phyloP scores from a whole-genome alignment of 2,113 vertebrate species.

The Hypanus sabinus region DNA sequence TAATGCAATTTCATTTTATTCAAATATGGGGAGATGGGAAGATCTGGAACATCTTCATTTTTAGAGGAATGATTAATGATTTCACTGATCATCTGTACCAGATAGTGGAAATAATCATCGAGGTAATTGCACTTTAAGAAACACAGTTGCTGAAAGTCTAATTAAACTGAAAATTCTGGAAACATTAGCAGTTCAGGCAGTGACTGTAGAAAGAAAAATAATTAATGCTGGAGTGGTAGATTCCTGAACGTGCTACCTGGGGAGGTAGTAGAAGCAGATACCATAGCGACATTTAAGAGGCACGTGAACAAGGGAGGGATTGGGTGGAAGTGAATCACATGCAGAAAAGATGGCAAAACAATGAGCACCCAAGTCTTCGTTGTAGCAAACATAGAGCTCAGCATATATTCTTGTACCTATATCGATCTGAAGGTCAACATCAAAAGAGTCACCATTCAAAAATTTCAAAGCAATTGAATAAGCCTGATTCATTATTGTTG shows the following conservation, averaged over 20 bases:
- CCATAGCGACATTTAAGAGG: too few species aligned
- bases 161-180: too few species aligned
- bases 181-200: too few species aligned
- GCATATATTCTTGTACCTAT: neutral
- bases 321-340: too few species aligned
- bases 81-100: neutral
- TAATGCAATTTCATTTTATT: too few species aligned
- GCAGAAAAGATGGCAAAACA: neutral
- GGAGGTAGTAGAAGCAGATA: too few species aligned
- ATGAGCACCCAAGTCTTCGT: neutral
- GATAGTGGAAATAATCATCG: neutral
- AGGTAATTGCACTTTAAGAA: neutral
- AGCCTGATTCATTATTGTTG: neutral
- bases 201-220: too few species aligned
- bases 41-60: too few species aligned
- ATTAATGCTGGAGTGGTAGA: too few species aligned
- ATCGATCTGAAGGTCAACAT: neutral
- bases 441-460: neutral
- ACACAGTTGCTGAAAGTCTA: too few species aligned
- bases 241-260: too few species aligned
- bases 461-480: neutral
- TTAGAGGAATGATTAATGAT: neutral
- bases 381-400: neutral
- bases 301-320: too few species aligned
- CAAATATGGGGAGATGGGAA: neutral